Evolutionary conservation across 2,797 vertebrate genomes (phyloP), one percentile per base, ranked within the genome.

Genomic region (Vipera ursinii): DNA sequence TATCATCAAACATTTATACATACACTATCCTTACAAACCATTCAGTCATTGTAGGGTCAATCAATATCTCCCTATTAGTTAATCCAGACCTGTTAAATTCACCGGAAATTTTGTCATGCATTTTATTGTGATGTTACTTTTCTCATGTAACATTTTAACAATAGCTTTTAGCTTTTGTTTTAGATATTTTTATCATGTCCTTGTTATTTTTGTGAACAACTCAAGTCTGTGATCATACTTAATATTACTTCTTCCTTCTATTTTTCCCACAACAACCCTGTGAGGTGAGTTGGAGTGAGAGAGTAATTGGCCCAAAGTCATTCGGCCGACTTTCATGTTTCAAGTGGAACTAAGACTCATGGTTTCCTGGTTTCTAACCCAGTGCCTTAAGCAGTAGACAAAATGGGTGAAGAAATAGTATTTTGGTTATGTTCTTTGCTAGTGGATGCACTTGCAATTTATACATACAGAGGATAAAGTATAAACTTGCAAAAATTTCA

Each of bases 131-230:
- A 57, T 51, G n/a, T 28, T 17, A 5, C 2, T 61, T 60, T 1
- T 63, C 92, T 73, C 89, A 2, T 88, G 93, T 91, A 48, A 82
- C 73, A 24, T 91, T 93, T 56, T 90, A 93, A 92, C 65, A 38
- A 32, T 92, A 2, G 53, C 20, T 61, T 90, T 87, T 73, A 7
- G 65, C 32, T 38, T 73, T 73, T 73, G 15, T 17, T 73, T 56
- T 53, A 53, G 9, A 53, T 53, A 53, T 10, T 56, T 69, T 73
- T 73, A 73, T 73, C 69, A 8, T 73, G 32, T 3, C 32, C 32
- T 69, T 65, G 63, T 65, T 38, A 38, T 73, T 73, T 73, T 73
- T 73, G 38, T 38, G 38, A 73, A 73, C 15, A 73, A 17, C 69
- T 38, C 32, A 73, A 73, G 32, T 6, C 69, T 69, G 69, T 38